phyloP scores from a whole-genome alignment of 2,797 vertebrate species.

The Gallinago nigripennis region DNA sequence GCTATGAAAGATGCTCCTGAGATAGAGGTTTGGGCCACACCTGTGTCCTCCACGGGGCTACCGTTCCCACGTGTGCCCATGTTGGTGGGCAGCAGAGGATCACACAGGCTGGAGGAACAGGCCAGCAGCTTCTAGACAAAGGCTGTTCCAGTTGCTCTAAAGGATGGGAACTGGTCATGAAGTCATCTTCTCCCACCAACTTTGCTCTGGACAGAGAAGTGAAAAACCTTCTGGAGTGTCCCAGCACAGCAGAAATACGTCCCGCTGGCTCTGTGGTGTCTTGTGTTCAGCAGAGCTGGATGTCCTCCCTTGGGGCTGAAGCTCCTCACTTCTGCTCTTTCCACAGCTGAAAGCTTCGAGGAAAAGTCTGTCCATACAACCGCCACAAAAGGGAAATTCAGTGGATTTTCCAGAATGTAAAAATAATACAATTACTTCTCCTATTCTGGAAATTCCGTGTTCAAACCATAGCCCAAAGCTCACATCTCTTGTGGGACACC shows the following conservation, averaged over 20 bases:
- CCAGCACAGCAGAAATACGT: not conserved
- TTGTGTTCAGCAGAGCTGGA: not conserved
- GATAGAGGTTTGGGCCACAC: not conserved
- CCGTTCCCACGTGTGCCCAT: rapidly evolving
- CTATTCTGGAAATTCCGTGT: not conserved
- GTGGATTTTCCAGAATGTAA: not conserved
- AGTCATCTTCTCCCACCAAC: not conserved
- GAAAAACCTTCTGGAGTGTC: not conserved
- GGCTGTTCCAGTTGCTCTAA: not conserved
- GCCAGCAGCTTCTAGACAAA: rapidly evolving
- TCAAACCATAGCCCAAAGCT: not conserved
- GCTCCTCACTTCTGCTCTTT: not conserved
- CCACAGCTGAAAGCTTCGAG: not conserved
- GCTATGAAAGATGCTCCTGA: not conserved
- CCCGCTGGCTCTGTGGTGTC: not conserved
- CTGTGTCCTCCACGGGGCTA: not conserved
- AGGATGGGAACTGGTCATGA: not conserved
- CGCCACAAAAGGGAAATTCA: not conserved
- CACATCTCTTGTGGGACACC: not conserved
- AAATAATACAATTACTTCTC: not conserved
- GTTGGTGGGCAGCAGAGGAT: not conserved
- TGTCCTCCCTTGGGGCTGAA: not conserved
- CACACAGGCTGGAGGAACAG: not conserved
- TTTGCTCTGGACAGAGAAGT: not conserved
- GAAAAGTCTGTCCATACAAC: not conserved